Conservation (phyloP, 2,113 vertebrate genomes). For the Microtus pennsylvanicus region DNA sequence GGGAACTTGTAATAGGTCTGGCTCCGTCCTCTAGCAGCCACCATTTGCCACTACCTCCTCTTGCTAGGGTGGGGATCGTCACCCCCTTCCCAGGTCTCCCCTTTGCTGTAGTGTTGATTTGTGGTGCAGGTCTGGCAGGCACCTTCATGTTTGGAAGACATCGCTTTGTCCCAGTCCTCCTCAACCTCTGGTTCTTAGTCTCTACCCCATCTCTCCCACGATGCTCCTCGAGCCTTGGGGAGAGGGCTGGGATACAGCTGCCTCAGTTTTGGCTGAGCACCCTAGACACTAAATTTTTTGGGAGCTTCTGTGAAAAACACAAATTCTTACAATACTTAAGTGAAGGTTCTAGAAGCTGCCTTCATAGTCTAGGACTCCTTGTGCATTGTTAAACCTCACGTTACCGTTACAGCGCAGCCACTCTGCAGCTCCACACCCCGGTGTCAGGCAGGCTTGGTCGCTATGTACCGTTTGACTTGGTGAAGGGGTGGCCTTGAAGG, state of each 20-base stretch:
- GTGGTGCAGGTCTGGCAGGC: background rate
- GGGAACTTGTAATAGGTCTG: background rate
- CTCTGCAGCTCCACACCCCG: background rate
- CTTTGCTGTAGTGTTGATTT: background rate
- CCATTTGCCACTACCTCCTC: background rate
- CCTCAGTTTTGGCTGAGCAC: background rate
- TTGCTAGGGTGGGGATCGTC: background rate
- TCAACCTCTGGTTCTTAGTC: background rate
- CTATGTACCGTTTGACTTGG: rapidly evolving
- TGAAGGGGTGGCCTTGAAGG: background rate
- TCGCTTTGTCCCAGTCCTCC: background rate
- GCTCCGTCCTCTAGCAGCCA: background rate
- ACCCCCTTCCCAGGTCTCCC: background rate
- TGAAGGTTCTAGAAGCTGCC: background rate
- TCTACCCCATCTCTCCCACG: background rate
- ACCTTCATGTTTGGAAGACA: background rate
- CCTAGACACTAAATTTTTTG: background rate
- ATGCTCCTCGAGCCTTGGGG: background rate
- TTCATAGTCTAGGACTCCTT: background rate
- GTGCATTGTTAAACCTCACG: background rate
- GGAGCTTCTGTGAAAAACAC: background rate
- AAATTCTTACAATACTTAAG: background rate
- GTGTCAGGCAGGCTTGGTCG: background rate
- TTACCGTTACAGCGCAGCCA: rapidly evolving
- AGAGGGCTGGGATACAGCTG: background rate